Evolutionary conservation across 2,888 invertebrate species (phyloP), one percentile per base, ranked within the genome.

Genomic region (Vannuccia rotundouncinata): DNA sequence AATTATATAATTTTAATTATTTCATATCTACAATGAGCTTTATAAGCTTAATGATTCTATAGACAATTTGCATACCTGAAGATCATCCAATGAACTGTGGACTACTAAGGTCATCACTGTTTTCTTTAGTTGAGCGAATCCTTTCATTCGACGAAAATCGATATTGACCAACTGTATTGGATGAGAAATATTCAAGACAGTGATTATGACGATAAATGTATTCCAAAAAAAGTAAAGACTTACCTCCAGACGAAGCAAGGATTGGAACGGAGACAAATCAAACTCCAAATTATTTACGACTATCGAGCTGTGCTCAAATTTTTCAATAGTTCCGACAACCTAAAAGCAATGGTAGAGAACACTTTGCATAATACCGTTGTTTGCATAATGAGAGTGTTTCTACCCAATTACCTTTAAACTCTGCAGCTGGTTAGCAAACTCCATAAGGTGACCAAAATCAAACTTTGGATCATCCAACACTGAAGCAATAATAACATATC

Each of bases 211-310:
- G n/a, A 25, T n/a, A 29, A n/a, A n/a, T n/a, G n/a, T n/a, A n/a
- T n/a, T n/a, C n/a, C n/a, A n/a, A n/a, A n/a, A n/a, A n/a, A n/a
- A n/a, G n/a, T n/a, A 29, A 2, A 77, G 73, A 80, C 91, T 90
- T 83, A 89, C 89, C 86, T 88, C 88, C 76, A 97, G 90, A 30
- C 85, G 85, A 80, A 91, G 90, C n/a, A 95, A 84, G 83, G 89
- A 90, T 86, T 94, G 95, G 87, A 96, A 96, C 30, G 92, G 91
- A 79, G 92, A 91, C 59, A 97, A 89, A 85, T 95, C 94, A 88
- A 94, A 93, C 31, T 90, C 89, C 30, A 96, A 89, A 59, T 92
- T 90, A 84, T 94, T 93, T 0, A 93, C 92, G 82, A 92, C 90
- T 82, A 97, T 92, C 86, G 94, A 95, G 86, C 95, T 95, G 0